Evolutionary conservation across 2,888 invertebrate species (phyloP).

Genomic region (Iselma pallidipennis): DNA sequence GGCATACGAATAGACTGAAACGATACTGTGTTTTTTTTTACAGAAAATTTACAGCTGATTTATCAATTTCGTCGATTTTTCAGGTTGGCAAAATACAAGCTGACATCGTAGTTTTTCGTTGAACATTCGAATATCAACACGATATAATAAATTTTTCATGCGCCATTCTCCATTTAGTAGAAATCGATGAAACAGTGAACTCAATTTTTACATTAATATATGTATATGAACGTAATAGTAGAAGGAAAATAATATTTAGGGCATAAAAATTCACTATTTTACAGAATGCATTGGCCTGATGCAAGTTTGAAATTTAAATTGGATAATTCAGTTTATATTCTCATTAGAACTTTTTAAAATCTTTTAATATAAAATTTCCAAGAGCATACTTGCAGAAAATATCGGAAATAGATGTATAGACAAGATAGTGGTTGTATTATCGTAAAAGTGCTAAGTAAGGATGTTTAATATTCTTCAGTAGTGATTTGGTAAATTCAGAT

Average conservation of each 20-base stretch:
- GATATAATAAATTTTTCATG: neutral
- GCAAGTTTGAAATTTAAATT: no score
- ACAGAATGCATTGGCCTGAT: no score
- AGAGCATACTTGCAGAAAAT: no score
- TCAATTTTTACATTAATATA: neutral
- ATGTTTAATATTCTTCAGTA: conserved; percentile 44
- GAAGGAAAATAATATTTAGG: no score
- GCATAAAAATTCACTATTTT: no score
- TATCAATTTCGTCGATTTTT: neutral
- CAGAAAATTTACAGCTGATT: neutral
- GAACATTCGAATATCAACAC: neutral
- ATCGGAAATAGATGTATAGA: no score
- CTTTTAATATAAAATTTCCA: no score
- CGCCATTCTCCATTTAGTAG: neutral
- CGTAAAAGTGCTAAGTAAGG: conserved; percentile 23
- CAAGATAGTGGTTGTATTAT: no score
- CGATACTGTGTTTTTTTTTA: neutral
- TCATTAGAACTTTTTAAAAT: no score
- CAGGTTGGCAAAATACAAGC: neutral
- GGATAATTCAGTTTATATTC: no score
- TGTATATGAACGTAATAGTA: no score
- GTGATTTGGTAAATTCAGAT: conserved; percentile 48
- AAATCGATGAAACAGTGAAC: neutral
- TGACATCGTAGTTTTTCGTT: neutral
- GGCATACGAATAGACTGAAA: no score